Percentiles rank a stretch among this genome's conserved stretches.
Conservation (phyloP, 2,113 vertebrate species). For the Burhinus bistriatus region DNA sequence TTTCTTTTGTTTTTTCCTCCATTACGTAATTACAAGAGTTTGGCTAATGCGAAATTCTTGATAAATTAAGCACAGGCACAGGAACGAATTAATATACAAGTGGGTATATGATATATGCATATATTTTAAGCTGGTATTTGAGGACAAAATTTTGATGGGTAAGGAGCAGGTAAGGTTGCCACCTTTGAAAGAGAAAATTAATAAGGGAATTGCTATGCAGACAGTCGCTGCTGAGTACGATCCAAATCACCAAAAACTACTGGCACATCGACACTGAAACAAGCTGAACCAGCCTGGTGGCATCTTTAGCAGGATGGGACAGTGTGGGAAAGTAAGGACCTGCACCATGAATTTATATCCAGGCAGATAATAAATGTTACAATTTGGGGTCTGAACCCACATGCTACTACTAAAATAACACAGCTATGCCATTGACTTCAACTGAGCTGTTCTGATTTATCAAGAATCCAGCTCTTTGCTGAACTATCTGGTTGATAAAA, state of each 20-base stretch:
- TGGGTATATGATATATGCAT: neutral
- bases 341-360: neutral
- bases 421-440: neutral
- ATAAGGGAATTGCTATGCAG: neutral
- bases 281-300: neutral
- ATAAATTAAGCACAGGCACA: neutral
- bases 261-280: neutral
- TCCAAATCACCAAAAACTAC: neutral
- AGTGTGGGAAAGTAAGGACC: neutral
- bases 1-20: neutral
- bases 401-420: neutral
- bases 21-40: neutral
- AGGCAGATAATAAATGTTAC: neutral
- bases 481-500: neutral
- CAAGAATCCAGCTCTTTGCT: neutral
- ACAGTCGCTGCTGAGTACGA: neutral
- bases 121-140: neutral
- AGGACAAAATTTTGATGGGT: neutral
- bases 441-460: neutral
- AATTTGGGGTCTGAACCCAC: neutral
- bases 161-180: neutral
- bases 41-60: neutral
- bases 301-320: neutral
- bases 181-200: neutral
- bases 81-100: neutral